Conservation (phyloP, 2,797 vertebrate genomes). For the Harpagifer antarcticus region DNA sequence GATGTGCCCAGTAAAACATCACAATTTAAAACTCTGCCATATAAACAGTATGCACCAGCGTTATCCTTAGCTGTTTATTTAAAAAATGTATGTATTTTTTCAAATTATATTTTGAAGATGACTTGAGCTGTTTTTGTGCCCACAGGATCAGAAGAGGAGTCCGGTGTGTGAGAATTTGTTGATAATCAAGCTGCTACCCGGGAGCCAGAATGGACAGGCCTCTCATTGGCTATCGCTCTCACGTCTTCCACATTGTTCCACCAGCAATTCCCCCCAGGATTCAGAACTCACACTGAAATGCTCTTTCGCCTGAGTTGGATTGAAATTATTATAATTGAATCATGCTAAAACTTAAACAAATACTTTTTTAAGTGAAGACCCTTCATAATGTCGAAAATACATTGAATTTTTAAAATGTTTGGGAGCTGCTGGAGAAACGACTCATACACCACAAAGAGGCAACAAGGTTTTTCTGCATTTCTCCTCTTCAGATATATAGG, state of each 20-base stretch:
- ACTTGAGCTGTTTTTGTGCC: conserved; percentile 66
- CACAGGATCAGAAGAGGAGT: conserved; percentile 92
- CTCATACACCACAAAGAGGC: conserved; percentile 35
- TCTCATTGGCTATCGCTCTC: conserved; percentile 60
- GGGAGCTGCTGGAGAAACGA: conserved; percentile 54
- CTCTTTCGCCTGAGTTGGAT: conserved; percentile 5
- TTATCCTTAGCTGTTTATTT: too few species aligned
- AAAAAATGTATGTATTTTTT: background rate
- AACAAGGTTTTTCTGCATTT: conserved; percentile 42
- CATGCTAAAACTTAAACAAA: conserved; percentile 14
- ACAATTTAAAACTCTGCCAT: too few species aligned
- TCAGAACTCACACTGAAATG: conserved; percentile 32
- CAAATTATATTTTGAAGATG: conserved; percentile 18
- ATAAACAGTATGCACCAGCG: too few species aligned
- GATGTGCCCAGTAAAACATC: too few species aligned
- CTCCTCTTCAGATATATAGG: conserved; percentile 45
- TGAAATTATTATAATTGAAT: conserved; percentile 21
- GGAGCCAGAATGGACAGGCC: conserved; percentile 83
- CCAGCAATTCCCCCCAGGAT: conserved; percentile 51
- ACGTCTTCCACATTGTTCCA: conserved; percentile 71
- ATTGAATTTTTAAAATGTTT: conserved; percentile 34
- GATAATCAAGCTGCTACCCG: conserved; percentile 78
- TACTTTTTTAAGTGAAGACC: background rate
- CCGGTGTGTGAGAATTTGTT: conserved; percentile 87
- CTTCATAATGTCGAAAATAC: conserved; percentile 28